Conservation (phyloP, 2,113 vertebrate species). For the Eclectus roratus region DNA sequence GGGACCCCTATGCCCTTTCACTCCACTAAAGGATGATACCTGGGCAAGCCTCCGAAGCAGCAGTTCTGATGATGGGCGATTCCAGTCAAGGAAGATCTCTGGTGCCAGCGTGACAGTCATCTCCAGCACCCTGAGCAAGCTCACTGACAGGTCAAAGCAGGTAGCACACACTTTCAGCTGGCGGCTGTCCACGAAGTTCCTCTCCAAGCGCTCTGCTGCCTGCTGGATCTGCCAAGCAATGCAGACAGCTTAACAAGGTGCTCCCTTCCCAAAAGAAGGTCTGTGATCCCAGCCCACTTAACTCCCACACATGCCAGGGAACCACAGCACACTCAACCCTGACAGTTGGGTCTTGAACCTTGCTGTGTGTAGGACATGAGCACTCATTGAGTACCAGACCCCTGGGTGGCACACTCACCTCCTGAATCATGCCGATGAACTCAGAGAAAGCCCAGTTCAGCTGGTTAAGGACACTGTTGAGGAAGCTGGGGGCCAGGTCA, state of each 20-base stretch:
- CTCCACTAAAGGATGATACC: constrained; percentile 59
- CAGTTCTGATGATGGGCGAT: constrained; percentile 90
- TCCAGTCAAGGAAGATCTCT: constrained; percentile 94
- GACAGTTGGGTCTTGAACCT: background rate
- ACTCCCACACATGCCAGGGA: rapidly evolving
- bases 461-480: constrained; percentile 98
- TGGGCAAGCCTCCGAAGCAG: constrained; percentile 92
- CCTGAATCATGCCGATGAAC: constrained; percentile 99
- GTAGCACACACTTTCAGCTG: constrained; percentile 98
- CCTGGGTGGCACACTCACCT: constrained; percentile 75
- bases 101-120: constrained; percentile 95
- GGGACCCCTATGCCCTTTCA: background rate
- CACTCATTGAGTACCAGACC: rapidly evolving
- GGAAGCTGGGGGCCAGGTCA: constrained; percentile 94
- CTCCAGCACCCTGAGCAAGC: constrained; percentile 93
- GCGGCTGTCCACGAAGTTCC: constrained; percentile 96
- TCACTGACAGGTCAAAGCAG: constrained; percentile 97
- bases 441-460: constrained; percentile 99
- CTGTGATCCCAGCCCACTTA: rapidly evolving
- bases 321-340: background rate
- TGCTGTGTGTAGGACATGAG: rapidly evolving
- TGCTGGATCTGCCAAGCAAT: constrained; percentile 88
- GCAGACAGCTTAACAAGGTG: background rate
- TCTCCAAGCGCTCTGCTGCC: constrained; percentile 93
- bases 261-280: background rate